Percentiles rank a stretch among this genome's conserved stretches.
These are phyloP conservation scores for Phyllopteryx taeniolatus DNA, from an alignment of 2,113 vertebrate species.

Conservation along the genomic window DNA sequence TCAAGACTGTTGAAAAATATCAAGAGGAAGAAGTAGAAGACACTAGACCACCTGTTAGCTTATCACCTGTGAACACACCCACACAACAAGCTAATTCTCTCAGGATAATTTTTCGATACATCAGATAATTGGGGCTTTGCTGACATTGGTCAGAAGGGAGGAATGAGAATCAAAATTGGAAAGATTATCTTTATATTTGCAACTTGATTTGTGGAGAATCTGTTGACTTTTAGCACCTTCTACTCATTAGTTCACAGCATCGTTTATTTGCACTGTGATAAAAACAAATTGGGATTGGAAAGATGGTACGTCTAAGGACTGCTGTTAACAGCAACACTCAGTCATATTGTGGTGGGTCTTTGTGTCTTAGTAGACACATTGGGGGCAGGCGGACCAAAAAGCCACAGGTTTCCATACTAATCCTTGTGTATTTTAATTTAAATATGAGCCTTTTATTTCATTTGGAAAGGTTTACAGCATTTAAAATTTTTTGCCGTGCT, in stretches of 20 bases:
- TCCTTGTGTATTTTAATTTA: neutral
- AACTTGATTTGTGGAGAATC: neutral
- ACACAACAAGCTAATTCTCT: neutral
- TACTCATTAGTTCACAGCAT: neutral
- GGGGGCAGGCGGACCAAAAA: neutral
- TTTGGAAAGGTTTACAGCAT: neutral
- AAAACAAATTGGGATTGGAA: neutral
- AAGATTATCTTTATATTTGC: neutral
- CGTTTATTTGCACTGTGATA: neutral
- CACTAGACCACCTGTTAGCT: neutral
- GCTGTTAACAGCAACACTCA: neutral
- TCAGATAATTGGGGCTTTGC: neutral
- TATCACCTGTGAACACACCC: neutral
- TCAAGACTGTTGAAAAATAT: no score
- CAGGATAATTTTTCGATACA: neutral
- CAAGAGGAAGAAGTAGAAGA: neutral
- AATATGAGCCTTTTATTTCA: neutral
- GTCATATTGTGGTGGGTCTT: neutral
- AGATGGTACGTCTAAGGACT: neutral
- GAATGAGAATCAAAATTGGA: neutral
- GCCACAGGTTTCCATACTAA: neutral
- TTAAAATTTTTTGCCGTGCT: neutral
- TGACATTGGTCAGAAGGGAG: neutral
- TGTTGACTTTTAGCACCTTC: neutral
- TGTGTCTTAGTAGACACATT: neutral